Percentiles rank a stretch among this genome's conserved stretches.
Evolutionary conservation across 2,888 invertebrate species (phyloP).

Genomic region (Chrysolina oricalcia): DNA sequence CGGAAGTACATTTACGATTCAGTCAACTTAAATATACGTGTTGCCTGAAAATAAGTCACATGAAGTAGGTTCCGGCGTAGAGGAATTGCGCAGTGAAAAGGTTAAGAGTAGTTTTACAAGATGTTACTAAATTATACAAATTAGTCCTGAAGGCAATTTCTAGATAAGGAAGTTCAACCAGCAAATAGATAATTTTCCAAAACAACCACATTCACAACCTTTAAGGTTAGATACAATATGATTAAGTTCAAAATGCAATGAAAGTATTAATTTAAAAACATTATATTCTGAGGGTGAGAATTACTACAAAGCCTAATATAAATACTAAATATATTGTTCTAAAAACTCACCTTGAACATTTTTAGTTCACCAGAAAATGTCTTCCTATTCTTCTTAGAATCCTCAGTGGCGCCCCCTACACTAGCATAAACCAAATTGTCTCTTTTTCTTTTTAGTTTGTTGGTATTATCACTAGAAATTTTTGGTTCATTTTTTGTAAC

Average conservation of each 20-base stretch:
- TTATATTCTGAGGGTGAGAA: neutral
- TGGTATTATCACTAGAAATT: conserved; percentile 38
- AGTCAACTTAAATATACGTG: no score
- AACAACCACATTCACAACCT: neutral
- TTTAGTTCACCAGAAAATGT: conserved; percentile 52
- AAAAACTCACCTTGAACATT: conserved; percentile 58
- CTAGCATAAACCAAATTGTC: conserved; percentile 55
- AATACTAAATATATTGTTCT: neutral
- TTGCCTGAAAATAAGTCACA: no score
- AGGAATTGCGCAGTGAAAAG: neutral
- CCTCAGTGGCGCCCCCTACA: conserved; percentile 56
- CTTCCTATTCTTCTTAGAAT: conserved; percentile 55
- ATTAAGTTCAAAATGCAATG: conserved; percentile 2
- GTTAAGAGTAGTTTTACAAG: neutral
- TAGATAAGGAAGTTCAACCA: neutral
- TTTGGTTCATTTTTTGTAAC: conserved; percentile 49
- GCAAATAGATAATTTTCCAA: conserved; percentile 4
- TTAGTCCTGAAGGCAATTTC: neutral
- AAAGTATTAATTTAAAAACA: neutral
- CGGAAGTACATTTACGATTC: no score
- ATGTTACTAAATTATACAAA: neutral
- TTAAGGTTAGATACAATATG: conserved; percentile 15
- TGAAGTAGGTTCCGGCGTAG: no score
- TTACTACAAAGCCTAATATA: neutral
- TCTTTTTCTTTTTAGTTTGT: conserved; percentile 57